These are phyloP conservation scores for Oreocharis arfaki DNA, from an alignment of 2,113 vertebrate genomes.

Conservation along the genomic window DNA sequence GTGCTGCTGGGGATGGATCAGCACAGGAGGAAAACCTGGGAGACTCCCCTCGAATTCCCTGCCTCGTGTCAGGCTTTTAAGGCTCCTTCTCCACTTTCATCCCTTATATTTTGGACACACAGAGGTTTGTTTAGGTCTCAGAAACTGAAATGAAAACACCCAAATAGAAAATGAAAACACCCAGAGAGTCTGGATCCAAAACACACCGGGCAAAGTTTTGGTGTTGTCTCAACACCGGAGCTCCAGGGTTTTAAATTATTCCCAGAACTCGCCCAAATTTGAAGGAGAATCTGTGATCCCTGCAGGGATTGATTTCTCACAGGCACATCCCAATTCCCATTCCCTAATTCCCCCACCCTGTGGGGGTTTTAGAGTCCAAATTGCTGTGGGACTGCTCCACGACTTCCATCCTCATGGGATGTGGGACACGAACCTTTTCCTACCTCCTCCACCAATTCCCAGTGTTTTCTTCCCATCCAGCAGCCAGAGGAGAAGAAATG, in stretches of 20 bases:
- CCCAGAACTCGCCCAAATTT: background rate
- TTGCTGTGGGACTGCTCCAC: background rate
- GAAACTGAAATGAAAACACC: background rate
- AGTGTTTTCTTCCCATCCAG: background rate
- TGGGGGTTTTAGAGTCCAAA: background rate
- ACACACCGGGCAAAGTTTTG: accelerated
- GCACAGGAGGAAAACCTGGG: background rate
- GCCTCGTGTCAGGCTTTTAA: background rate
- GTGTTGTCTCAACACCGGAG: background rate
- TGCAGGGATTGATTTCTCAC: background rate
- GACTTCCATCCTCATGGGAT: background rate
- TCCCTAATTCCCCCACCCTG: background rate
- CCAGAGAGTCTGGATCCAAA: background rate
- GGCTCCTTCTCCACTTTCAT: background rate
- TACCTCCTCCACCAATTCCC: background rate
- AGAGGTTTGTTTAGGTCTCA: background rate
- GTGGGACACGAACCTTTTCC: background rate
- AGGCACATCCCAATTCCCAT: background rate
- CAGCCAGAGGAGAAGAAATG: background rate
- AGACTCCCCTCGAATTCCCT: accelerated
- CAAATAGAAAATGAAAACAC: background rate
- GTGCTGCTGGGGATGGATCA: background rate
- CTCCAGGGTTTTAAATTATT: background rate
- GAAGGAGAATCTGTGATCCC: background rate
- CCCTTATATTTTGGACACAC: background rate